Conservation (phyloP, 2,888 invertebrate genomes). For the Mesochorus sp. region DNA sequence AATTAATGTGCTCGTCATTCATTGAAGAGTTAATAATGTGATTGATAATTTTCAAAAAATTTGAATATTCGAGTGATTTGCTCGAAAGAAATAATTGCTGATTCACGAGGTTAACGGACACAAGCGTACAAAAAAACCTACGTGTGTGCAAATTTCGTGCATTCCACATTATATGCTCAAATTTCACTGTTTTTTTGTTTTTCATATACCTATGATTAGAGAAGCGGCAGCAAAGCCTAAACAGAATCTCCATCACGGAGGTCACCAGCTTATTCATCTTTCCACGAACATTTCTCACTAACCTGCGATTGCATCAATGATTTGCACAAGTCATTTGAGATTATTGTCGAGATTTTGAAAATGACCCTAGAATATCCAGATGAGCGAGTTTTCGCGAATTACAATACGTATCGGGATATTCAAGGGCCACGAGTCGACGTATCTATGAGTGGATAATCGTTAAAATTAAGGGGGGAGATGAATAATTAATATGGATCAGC, state of each 20-base stretch:
- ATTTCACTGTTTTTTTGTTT: constrained; percentile 62
- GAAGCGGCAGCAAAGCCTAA: constrained; percentile 88
- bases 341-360: constrained; percentile 34
- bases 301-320: constrained; percentile 81
- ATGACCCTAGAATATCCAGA: constrained; percentile 67
- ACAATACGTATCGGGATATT: too few relatives aligned
- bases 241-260: constrained; percentile 88
- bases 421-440: too few relatives aligned
- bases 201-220: constrained; percentile 85
- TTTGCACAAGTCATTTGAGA: constrained; percentile 75
- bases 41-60: too few relatives aligned
- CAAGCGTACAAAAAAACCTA: constrained; percentile 45
- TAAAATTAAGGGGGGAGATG: too few relatives aligned
- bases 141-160: constrained; percentile 62
- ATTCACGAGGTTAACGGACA: constrained; percentile 1
- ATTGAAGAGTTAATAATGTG: too few relatives aligned
- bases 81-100: background rate
- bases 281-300: constrained; percentile 86
- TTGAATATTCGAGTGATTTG: constrained; percentile 19
- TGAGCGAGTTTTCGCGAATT: background rate
- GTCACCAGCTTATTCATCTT: constrained; percentile 88
- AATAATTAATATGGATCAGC: too few relatives aligned
- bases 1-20: too few relatives aligned
- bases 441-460: too few relatives aligned
- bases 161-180: constrained; percentile 27